Evolutionary conservation across 23 tunicate species (phyloP), one percentile per base, ranked within the genome.

Genomic region (Trididemnum nubilum): DNA sequence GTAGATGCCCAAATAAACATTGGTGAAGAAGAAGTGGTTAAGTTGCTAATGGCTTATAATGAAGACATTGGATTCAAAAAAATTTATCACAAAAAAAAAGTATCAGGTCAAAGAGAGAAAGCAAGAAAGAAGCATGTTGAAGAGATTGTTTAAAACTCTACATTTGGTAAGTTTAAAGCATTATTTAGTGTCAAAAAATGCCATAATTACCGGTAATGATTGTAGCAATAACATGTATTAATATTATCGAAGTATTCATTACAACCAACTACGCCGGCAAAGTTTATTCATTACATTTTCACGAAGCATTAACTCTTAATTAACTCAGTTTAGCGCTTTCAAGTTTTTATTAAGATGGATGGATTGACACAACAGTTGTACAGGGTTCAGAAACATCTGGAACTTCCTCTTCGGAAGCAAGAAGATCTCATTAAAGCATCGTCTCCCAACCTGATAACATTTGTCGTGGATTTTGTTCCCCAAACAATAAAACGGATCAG

Each of bases 1-100:
- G 69, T n/a, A 5, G 25, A n/a, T 15, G 22, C 69, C 69, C 69
- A 63, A 63, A 63, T 63, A 18, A 63, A 63, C 25, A n/a, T 63
- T 63, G 69, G 69, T 21, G 69, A 63, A 63, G 28, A 63, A 26
- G 25, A 19, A 63, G 25, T 63, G 5, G 69, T 26, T 26, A 63
- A 63, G 69, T 24, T 63, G 69, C n/a, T 63, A 63, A 63, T 26
- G 19, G 69, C 69, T 21, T 63, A 63, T 63, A 22, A 24, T 18
- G 69, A 63, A 63, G 28, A 63, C 25, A 19, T 63, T 63, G 22
- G 69, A 15, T 26, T n/a, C 28, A 63, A 63, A 24, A 63, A 19
- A 63, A 26, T 15, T 49, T 49, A 18, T 49, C 18, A 49, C 57
- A 49, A 49, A 49, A 63, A 26, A 24, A 63, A 63, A 24, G 69